Conservation (phyloP, 2,888 invertebrate genomes). For the Willowsia nigromaculata region DNA sequence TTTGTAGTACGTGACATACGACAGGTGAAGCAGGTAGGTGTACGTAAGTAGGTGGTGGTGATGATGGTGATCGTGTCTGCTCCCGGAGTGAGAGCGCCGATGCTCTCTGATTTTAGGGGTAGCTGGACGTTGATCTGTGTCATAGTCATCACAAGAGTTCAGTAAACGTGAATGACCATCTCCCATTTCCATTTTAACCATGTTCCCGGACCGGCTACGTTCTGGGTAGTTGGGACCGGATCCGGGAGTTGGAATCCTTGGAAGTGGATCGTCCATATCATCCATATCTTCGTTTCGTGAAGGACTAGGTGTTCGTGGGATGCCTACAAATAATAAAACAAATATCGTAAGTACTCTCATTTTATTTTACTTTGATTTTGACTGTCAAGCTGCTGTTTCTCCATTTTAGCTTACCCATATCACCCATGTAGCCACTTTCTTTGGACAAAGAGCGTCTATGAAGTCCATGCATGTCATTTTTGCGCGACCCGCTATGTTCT, state of each 20-base stretch:
- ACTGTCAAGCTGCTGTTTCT: background rate
- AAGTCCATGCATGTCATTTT: background rate
- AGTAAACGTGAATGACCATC: slow-evolving; percentile 34
- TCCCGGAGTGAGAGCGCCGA: slow-evolving; percentile 50
- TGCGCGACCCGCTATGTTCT: slow-evolving; percentile 22
- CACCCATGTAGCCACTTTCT: slow-evolving; percentile 49
- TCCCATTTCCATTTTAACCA: slow-evolving; percentile 68
- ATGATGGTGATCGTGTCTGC: slow-evolving; percentile 42
- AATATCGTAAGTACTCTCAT: background rate
- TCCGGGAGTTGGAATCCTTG: slow-evolving; percentile 74
- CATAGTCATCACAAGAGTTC: slow-evolving; percentile 62
- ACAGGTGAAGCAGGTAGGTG: no score
- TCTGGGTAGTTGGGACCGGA: slow-evolving; percentile 53
- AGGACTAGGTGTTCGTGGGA: slow-evolving; percentile 78
- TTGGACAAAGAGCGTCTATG: slow-evolving; percentile 38
- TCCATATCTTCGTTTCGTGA: slow-evolving; percentile 75
- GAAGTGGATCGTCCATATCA: slow-evolving; percentile 72
- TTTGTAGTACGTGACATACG: slow-evolving; percentile 14
- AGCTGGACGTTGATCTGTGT: slow-evolving; percentile 70
- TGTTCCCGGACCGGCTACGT: background rate
- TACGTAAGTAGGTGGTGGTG: slow-evolving; percentile 52
- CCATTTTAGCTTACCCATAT: slow-evolving; percentile 49
- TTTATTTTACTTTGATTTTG: background rate
- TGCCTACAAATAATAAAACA: no score
- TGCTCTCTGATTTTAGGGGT: slow-evolving; percentile 73